Percentiles rank a stretch among this genome's conserved stretches.
Evolutionary conservation across 64 coral and sea anemone genomes (phyloP).

Genomic region (Platygyra sinensis): DNA sequence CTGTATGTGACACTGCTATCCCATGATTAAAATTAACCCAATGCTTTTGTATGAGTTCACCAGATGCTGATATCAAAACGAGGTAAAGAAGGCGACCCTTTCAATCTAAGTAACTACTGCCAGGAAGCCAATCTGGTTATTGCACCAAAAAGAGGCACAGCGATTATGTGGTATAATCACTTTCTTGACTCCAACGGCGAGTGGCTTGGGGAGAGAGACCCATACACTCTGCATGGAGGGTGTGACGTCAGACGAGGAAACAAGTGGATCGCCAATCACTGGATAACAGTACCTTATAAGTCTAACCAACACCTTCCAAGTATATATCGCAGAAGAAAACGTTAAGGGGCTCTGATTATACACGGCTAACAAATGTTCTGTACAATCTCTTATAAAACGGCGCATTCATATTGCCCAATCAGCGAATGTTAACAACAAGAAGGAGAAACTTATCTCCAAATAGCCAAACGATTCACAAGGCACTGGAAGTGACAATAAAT

Average conservation of each 20-base stretch:
- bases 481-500: too few species aligned
- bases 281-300: constrained; percentile 33
- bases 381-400: too few species aligned
- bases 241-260: constrained; percentile 34
- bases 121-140: constrained; percentile 21
- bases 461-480: too few species aligned
- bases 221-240: constrained; percentile 19
- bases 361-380: too few species aligned
- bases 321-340: constrained; percentile 23
- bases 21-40: too few species aligned
- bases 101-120: constrained; percentile 39
- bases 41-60: not conserved
- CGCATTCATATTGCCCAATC: too few species aligned
- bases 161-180: constrained; percentile 45
- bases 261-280: constrained; percentile 46
- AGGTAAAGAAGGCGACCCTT: constrained; percentile 31
- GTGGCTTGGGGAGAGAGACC: constrained; percentile 42
- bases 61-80: constrained; percentile 28
- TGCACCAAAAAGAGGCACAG: constrained; percentile 39
- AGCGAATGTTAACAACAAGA: too few species aligned
- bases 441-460: too few species aligned
- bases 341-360: not conserved
- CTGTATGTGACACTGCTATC: too few species aligned
- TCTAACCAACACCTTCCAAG: constrained; percentile 4
- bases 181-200: not conserved